phyloP scores from a whole-genome alignment of 2,113 vertebrate genomes.

The Salvator merianae region DNA sequence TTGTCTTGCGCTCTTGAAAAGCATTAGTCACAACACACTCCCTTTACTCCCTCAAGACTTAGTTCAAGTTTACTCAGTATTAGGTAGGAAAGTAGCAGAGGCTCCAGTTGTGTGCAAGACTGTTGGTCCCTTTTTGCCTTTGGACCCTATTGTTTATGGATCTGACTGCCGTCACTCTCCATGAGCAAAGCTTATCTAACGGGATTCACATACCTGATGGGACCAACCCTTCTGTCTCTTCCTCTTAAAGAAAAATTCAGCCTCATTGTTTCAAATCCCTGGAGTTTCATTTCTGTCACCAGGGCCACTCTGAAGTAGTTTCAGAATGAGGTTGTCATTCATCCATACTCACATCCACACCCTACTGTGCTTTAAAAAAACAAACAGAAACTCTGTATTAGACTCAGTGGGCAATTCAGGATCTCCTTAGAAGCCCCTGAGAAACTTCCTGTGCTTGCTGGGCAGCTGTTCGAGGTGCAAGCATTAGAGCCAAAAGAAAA shows the following conservation, averaged over 20 bases:
- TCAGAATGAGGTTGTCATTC: neutral
- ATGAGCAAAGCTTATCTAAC: neutral
- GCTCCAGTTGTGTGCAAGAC: neutral
- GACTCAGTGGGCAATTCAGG: neutral
- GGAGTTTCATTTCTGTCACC: neutral
- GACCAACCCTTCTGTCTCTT: neutral
- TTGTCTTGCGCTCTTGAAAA: slow-evolving; percentile 45
- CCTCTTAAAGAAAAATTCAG: neutral
- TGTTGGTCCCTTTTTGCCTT: slow-evolving; percentile 44
- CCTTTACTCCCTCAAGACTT: slow-evolving; percentile 36
- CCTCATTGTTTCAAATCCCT: neutral
- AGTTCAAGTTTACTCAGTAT: neutral
- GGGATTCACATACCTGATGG: neutral
- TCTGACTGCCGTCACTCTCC: slow-evolving; percentile 10
- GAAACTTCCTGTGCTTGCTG: neutral
- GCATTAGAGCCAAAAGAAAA: neutral
- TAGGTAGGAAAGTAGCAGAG: neutral
- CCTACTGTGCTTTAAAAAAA: too few relatives aligned
- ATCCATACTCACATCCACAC: too few relatives aligned
- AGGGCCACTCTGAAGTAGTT: neutral
- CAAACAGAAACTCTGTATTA: neutral
- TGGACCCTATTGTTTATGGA: slow-evolving; percentile 20
- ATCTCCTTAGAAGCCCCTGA: neutral
- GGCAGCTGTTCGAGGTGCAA: neutral
- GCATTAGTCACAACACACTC: slow-evolving; percentile 47